These are phyloP conservation scores for Diceros bicornis DNA, from an alignment of 2,797 vertebrate species.

Conservation along the genomic window DNA sequence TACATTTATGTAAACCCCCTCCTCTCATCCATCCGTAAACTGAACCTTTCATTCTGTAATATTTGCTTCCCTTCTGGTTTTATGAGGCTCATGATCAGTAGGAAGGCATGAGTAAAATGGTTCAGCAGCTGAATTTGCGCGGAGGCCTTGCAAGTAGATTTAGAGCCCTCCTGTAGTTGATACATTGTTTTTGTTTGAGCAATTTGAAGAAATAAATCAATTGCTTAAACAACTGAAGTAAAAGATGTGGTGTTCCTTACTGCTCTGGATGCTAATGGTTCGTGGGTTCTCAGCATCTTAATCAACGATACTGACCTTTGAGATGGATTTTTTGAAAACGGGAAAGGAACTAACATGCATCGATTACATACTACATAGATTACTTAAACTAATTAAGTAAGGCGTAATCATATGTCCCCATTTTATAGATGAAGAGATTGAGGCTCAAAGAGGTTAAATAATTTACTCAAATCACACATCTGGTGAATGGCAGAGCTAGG, in stretches of 20 bases:
- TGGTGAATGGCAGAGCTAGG: neutral
- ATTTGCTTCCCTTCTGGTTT: conserved; percentile 47
- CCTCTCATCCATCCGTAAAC: neutral
- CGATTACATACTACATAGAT: neutral
- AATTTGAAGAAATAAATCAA: conserved; percentile 31
- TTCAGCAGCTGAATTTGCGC: conserved; percentile 62
- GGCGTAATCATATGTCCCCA: neutral
- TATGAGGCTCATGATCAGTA: conserved; percentile 59
- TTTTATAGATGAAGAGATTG: conserved; percentile 57
- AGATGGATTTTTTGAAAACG: conserved; percentile 52
- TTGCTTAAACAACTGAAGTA: conserved; percentile 66
- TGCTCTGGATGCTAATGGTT: conserved; percentile 37
- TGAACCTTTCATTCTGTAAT: conserved; percentile 41
- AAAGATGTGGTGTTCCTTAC: neutral
- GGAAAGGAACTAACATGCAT: conserved; percentile 21
- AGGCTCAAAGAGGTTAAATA: conserved; percentile 36
- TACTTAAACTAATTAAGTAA: conserved; percentile 20
- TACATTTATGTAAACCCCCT: neutral
- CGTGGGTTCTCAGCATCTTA: conserved; percentile 12
- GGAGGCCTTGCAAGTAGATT: neutral
- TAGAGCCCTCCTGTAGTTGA: conserved; percentile 8
- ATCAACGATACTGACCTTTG: conserved; percentile 47
- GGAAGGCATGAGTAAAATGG: conserved; percentile 31
- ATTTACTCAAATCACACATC: neutral
- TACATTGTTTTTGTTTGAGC: conserved; percentile 57